phyloP scores from a whole-genome alignment of 2,888 invertebrate species.

The Podabrus alpinus region DNA sequence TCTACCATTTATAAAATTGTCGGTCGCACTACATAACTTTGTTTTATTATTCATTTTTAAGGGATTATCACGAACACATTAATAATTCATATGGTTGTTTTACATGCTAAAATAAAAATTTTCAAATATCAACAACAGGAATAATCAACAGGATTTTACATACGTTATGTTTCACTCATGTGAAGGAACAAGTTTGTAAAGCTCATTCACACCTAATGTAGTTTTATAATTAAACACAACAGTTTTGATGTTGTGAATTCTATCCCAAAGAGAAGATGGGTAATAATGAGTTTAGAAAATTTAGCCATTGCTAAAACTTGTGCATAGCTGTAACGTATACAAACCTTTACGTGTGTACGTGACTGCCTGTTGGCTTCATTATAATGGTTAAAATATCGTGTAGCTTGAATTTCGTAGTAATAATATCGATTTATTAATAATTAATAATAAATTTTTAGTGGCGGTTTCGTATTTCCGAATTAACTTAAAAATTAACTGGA shows the following conservation, averaged over 20 bases:
- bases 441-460: neutral
- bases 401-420: neutral
- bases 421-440: neutral
- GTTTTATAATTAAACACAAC: neutral
- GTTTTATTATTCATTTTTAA: neutral
- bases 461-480: neutral
- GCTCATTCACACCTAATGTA: neutral
- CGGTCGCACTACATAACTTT: neutral
- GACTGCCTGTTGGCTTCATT: neutral
- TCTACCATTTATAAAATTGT: neutral
- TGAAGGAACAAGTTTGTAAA: neutral
- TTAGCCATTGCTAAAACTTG: neutral
- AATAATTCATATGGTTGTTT: neutral
- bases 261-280: neutral
- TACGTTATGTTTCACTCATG: neutral
- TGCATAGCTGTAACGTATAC: neutral
- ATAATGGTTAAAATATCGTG: neutral
- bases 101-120: neutral
- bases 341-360: neutral
- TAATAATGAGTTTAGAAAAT: neutral
- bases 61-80: neutral
- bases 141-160: neutral
- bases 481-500: neutral
- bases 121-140: neutral
- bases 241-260: neutral